These are phyloP conservation scores for Pseudomyrmex cubaensis DNA, from an alignment of 1,140 invertebrate species.

Conservation along the genomic window DNA sequence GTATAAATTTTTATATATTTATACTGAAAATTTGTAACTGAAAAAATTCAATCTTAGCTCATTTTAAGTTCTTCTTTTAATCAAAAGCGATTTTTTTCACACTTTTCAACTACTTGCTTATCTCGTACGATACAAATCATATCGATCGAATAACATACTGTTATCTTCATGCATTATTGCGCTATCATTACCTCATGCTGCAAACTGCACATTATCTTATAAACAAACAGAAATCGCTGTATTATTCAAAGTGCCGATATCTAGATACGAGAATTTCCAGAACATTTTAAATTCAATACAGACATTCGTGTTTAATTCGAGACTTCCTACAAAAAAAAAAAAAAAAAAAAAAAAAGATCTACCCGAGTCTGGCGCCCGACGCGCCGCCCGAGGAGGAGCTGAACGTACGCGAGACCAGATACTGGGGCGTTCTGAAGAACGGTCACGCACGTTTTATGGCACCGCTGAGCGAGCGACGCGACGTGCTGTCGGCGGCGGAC, in stretches of 20 bases:
- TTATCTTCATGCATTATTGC: conserved; percentile 7
- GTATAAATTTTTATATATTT: conserved; percentile 3
- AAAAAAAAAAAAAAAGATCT: conserved; percentile 69
- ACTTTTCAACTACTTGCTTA: neutral
- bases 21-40: neutral
- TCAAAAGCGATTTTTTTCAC: conserved; percentile 8
- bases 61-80: neutral
- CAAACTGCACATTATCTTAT: neutral
- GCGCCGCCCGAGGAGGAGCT: conserved; percentile 87
- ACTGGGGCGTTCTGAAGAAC: conserved; percentile 90
- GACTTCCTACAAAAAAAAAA: too few species aligned
- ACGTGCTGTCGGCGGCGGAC: conserved; percentile 90
- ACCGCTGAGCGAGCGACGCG: conserved; percentile 89
- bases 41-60: neutral
- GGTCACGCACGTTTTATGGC: conserved; percentile 90
- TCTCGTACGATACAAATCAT: neutral
- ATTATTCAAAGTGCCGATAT: neutral
- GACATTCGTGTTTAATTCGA: neutral
- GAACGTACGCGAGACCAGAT: conserved; percentile 89
- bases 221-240: neutral
- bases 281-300: neutral
- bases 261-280: neutral
- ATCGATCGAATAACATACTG: conserved; percentile 4
- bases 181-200: neutral
- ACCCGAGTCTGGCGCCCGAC: conserved; percentile 84